Evolutionary conservation across 2,113 vertebrate genomes (phyloP).

Genomic region (Motacilla alba): DNA sequence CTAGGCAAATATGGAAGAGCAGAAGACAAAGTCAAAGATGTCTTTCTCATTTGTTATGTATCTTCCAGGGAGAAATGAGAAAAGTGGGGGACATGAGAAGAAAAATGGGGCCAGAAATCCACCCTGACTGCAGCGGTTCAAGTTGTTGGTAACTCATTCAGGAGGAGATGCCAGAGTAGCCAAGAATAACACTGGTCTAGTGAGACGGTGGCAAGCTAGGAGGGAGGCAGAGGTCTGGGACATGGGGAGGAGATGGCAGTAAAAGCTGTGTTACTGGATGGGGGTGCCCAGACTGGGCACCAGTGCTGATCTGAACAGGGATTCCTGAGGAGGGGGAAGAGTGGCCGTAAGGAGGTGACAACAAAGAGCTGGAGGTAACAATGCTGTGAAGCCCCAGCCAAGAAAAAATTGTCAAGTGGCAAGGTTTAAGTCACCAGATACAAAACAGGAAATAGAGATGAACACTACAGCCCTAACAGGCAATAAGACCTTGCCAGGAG

Average conservation of each 20-base stretch:
- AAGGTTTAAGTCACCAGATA: not conserved
- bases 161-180: not conserved
- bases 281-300: not conserved
- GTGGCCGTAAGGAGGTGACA: not conserved
- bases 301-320: not conserved
- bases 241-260: not conserved
- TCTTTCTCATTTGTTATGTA: not conserved
- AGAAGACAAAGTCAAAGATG: not conserved
- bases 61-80: not conserved
- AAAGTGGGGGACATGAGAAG: not conserved
- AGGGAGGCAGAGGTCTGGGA: not conserved
- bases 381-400: not conserved
- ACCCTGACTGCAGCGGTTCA: accelerated
- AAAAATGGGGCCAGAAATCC: not conserved
- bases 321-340: not conserved
- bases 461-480: not conserved
- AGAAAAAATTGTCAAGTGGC: not conserved
- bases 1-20: not conserved
- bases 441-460: not conserved
- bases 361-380: not conserved
- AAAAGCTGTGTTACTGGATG: not conserved
- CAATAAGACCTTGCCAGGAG: not conserved
- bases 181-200: not conserved
- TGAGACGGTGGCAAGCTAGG: not conserved
- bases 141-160: not conserved